phyloP scores from a whole-genome alignment of 2,797 vertebrate species.

The Taenioides sp. region DNA sequence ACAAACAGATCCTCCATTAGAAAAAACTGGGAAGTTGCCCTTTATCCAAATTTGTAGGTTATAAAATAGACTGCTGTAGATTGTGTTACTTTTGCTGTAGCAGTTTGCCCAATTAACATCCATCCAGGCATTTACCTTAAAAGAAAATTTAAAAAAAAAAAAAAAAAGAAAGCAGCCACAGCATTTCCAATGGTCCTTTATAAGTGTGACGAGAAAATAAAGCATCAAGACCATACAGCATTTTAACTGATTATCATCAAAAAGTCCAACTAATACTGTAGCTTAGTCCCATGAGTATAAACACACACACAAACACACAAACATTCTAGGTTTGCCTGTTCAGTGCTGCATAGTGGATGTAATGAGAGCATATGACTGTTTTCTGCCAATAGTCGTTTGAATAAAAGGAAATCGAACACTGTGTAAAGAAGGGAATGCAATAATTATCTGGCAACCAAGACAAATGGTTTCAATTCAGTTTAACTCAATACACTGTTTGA shows the following conservation, averaged over 20 bases:
- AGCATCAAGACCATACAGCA: constrained; percentile 55
- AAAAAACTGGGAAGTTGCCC: too few species aligned
- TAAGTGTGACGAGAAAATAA: constrained; percentile 49
- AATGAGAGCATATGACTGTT: constrained; percentile 20
- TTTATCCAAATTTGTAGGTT: too few species aligned
- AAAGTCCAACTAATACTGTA: constrained; percentile 69
- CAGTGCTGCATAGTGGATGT: constrained; percentile 40
- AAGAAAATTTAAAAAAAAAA: background rate
- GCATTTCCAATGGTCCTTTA: constrained; percentile 53
- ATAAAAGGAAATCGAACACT: constrained; percentile 27
- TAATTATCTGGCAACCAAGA: background rate
- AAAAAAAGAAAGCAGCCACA: constrained; percentile 12
- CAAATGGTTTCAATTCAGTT: background rate
- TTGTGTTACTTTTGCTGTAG: too few species aligned
- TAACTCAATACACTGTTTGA: background rate
- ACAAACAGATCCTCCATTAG: too few species aligned
- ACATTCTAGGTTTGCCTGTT: constrained; percentile 16
- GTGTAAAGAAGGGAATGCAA: constrained; percentile 1
- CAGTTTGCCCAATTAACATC: too few species aligned
- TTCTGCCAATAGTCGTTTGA: constrained; percentile 37
- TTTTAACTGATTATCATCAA: constrained; percentile 57
- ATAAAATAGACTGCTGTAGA: too few species aligned
- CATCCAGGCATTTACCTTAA: background rate
- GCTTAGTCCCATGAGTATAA: constrained; percentile 56
- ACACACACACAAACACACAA: constrained; percentile 14